Base-by-base conservation (phyloP, 2,797 vertebrate species). In the Notolepis coatsorum region DNA sequence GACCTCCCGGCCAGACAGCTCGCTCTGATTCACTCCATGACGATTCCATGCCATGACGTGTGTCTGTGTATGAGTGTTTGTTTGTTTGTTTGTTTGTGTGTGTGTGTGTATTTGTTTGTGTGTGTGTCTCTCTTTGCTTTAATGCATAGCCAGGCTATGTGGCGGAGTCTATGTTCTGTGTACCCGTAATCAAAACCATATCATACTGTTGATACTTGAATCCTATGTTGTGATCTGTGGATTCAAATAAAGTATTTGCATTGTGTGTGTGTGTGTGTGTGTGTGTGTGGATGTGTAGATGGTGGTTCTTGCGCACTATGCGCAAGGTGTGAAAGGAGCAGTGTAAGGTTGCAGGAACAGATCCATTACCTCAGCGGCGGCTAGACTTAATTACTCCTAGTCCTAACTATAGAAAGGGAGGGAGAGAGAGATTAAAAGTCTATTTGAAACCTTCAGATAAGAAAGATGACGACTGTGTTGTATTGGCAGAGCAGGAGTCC, bases 301-400 rank as follows among this genome's bases (percentile, higher is more conserved):
- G n/a, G n/a, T n/a, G 10, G 33, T 49, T 8, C 13, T 13, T 33
- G 59, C 50, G 37, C 31, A 10, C 13, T 7, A 33, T 17, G 20
- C 37, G 35, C 5, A 1, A 37, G 68, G 67, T 74, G 84, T 67
- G 76, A 84, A 84, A 72, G 45, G 43, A 45, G 57, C 65, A 15
- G 68, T 54, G 79, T 65, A 53, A 43, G 68, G 81, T 87, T 86
- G 73, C 83, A 72, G 79, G 64, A 77, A 68, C 64, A 82, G 79
- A 86, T 81, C 76, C 71, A 78, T 86, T 88, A 86, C 81, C 69
- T 86, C 60, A 49, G 50, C 77, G 80, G 73, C 86, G 86, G 83
- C 82, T 70, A 30, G 65, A 68, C 76, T 84, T 91, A 90, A 90
- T 92, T 90, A 92, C 87, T 65, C 80, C 85, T 88, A 88, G 88